These are phyloP conservation scores for Peromyscus californicus DNA, from an alignment of 2,113 vertebrate species.

Conservation along the genomic window DNA sequence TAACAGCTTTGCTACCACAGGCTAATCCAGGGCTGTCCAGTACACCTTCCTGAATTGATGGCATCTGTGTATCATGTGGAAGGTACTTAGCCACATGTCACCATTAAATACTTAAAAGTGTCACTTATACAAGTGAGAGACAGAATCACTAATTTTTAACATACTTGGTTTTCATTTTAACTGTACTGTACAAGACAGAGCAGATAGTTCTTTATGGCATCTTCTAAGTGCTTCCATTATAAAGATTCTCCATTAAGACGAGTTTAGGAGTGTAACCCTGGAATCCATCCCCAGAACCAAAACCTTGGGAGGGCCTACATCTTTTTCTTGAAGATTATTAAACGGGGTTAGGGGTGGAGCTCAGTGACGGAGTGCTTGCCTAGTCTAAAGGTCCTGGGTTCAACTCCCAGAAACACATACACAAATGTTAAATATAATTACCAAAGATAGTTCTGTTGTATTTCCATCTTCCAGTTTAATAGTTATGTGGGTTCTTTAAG, in stretches of 20 bases:
- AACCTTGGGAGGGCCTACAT: not conserved
- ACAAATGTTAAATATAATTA: not conserved
- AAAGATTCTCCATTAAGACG: conserved; percentile 6
- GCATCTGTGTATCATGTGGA: not conserved
- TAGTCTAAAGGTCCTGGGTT: not conserved
- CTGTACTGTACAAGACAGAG: not conserved
- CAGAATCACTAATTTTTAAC: not conserved
- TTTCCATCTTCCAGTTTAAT: conserved; percentile 25
- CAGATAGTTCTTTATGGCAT: not conserved
- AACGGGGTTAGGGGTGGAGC: too few species aligned
- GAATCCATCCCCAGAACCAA: not conserved
- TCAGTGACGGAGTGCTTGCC: not conserved
- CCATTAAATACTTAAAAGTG: not conserved
- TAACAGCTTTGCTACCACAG: conserved; percentile 16
- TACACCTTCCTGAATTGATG: not conserved
- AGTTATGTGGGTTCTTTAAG: not conserved
- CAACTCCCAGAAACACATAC: not conserved
- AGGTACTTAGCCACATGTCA: not conserved
- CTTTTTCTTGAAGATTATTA: not conserved
- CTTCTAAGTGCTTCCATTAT: not conserved
- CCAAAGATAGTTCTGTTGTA: not conserved
- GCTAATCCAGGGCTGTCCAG: not conserved
- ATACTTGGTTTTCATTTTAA: conserved; percentile 22
- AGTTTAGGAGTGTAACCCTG: not conserved
- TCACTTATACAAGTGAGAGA: not conserved